Base-by-base conservation (phyloP, 1,140 invertebrate species). In the Cotesia chilonis region DNA sequence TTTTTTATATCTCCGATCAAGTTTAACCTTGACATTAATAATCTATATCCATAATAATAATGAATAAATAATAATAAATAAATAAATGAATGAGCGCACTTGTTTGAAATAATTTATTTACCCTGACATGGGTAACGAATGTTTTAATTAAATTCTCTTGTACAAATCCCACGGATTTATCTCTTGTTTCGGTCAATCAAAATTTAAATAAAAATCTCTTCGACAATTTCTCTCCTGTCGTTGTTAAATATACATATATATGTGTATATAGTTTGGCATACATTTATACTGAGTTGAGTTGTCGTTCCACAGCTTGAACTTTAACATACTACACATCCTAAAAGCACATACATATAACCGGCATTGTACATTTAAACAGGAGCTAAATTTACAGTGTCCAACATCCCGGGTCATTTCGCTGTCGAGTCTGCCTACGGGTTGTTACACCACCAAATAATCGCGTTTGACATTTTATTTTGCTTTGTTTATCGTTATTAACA, bases 111-210 rank as follows among this genome's bases (percentile, higher is more conserved):
- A 36, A 60, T 60, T 60, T 60, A 35, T 60, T 60, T 35, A 28
- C 20, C 5, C 9, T 35, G 59, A 60, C 59, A 60, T 6, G 17
- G 12, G 20, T 60, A 60, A 60, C 17, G 20, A 36, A 60, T 60
- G 59, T 60, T 60, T 60, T 60, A 60, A 60, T 60, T 60, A 60
- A 60, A 60, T 20, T 60, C n/a, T 17, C n/a, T 55, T 55, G 54
- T 55, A 17, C n/a, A 55, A 47, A 47, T 47, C 17, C 54, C n/a
- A 1, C 17, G 17, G 5, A 55, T 55, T 55, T 55, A 55, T 55
- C 54, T 14, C 54, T 55, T 55, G 54, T 55, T 55, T 55, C 5
- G 54, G 54, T 55, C 54, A 55, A 14, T 55, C 54, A 55, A 55
- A 55, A 55, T 55, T 55, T 55, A 55, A 55, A 55, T 55, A 55